Conservation (phyloP, 2,113 vertebrate species). For the Trichomycterus rosablanca region DNA sequence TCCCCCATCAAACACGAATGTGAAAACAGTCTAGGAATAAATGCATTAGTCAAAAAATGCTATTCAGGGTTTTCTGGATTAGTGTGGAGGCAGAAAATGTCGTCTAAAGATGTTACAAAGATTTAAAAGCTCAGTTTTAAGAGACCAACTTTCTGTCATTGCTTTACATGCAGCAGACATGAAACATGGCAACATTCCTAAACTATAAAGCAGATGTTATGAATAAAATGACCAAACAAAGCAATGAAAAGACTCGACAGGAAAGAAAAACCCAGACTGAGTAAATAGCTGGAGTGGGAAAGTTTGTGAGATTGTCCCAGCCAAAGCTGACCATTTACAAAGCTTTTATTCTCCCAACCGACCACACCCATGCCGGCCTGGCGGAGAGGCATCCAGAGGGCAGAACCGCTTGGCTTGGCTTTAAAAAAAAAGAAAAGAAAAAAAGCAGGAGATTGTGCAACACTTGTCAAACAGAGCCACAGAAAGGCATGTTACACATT, state of each 20-base stretch:
- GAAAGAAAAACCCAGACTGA: neutral
- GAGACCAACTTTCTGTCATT: neutral
- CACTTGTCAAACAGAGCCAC: conserved; percentile 46
- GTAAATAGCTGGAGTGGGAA: conserved; percentile 31
- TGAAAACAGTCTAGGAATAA: no score
- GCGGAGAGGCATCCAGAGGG: conserved; percentile 33
- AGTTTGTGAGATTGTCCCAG: conserved; percentile 18
- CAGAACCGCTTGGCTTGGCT: conserved; percentile 46
- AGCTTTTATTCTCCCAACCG: neutral
- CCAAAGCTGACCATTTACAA: conserved; percentile 29
- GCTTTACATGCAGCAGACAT: neutral
- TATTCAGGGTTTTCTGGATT: no score
- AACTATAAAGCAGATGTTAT: neutral
- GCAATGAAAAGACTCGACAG: conserved; percentile 1
- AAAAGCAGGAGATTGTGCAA: conserved; percentile 53
- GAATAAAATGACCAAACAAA: conserved; percentile 16
- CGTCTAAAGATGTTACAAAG: neutral
- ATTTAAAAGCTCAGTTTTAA: neutral
- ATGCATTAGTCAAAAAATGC: no score
- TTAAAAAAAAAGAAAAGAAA: no score
- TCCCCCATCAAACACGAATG: no score
- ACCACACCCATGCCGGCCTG: conserved; percentile 27
- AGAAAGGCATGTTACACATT: conserved; percentile 59
- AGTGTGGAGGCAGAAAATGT: no score
- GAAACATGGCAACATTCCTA: neutral